Base-by-base conservation (phyloP, 2,888 invertebrate genomes). In the Metallyticus violacea region DNA sequence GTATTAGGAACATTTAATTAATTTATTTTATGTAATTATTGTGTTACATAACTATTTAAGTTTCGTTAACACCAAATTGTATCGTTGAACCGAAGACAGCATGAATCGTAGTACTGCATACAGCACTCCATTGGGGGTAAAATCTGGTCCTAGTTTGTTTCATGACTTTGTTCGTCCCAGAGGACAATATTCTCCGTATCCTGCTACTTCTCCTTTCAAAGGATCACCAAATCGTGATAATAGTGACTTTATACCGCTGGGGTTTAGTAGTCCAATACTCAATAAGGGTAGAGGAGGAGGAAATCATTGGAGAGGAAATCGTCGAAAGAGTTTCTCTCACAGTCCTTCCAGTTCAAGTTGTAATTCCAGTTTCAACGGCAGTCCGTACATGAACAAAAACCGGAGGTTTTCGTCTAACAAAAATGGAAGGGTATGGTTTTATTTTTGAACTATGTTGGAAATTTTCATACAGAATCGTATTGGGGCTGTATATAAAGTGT, bases 231-330 rank as follows among this genome's bases (percentile, higher is more conserved):
- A 83, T n/a, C 15, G 22, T 7, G 83, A 83, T 7, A 26, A 26
- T 62, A 26, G 28, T 15, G 87, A 87, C 79, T 87, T 87, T 40
- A 83, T 87, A 80, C 87, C 87, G 0, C 83, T 87, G 79, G 86
- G 87, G 25, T 86, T 25, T 62, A 87, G 87, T 79, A 85, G 85
- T 29, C 87, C 87, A 25, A 79, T 79, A 76, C 62, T 77, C 40
- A 85, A 77, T 83, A 76, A 30, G 9, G 30, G 85, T 26, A 40
- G 86, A 83, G 40, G 85, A 22, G 40, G 87, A 78, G 79, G 85
- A 76, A 30, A 76, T 26, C 26, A 77, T n/a, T 83, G 87, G 82
- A 82, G 79, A 27, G 81, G 81, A 27, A 30, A 78, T 82, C 29
- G 82, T 78, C 62, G 83, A 76, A 62, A 30, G 29, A 85, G 82